These are phyloP conservation scores for Drosophila trichaetosa DNA, from an alignment of 2,888 invertebrate species.

Conservation along the genomic window DNA sequence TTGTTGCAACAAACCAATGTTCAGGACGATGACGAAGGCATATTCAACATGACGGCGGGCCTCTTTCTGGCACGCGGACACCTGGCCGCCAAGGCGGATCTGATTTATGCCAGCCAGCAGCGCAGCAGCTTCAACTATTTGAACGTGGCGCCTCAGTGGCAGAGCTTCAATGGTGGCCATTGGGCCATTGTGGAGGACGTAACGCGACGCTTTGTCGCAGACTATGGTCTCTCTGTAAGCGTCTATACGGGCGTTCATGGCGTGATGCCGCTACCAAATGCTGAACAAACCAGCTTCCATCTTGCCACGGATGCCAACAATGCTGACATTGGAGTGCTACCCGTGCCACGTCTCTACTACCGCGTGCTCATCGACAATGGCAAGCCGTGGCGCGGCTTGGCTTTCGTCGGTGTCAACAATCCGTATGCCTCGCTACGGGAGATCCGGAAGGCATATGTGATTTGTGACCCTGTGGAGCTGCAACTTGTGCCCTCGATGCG, in stretches of 20 bases:
- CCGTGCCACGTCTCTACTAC: slow-evolving; percentile 87
- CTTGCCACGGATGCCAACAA: slow-evolving; percentile 77
- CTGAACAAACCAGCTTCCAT: slow-evolving; percentile 76
- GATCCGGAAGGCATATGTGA: slow-evolving; percentile 65
- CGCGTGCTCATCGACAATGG: slow-evolving; percentile 86
- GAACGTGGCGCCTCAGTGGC: slow-evolving; percentile 87
- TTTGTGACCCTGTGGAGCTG: slow-evolving; percentile 72
- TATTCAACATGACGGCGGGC: slow-evolving; percentile 61
- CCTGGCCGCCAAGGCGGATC: slow-evolving; percentile 86
- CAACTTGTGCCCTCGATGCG: slow-evolving; percentile 67
- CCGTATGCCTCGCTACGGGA: slow-evolving; percentile 77
- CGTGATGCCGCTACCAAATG: slow-evolving; percentile 84
- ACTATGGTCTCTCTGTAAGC: slow-evolving; percentile 78
- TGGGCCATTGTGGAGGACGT: slow-evolving; percentile 86
- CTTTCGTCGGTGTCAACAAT: slow-evolving; percentile 86
- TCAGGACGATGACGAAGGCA: not conserved
- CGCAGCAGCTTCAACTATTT: slow-evolving; percentile 86
- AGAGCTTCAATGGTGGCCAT: slow-evolving; percentile 87
- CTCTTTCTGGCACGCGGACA: slow-evolving; percentile 86
- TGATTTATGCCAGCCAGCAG: slow-evolving; percentile 86
- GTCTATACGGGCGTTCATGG: slow-evolving; percentile 87
- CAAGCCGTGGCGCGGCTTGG: slow-evolving; percentile 84
- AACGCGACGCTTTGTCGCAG: slow-evolving; percentile 85
- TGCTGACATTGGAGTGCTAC: slow-evolving; percentile 81
- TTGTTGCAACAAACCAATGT: slow-evolving; percentile 64